A percentile compares a stretch with the other conserved stretches of the same genome.
These are phyloP conservation scores for Bellardia bayeri DNA, from an alignment of 2,888 invertebrate genomes.

Conservation along the genomic window DNA sequence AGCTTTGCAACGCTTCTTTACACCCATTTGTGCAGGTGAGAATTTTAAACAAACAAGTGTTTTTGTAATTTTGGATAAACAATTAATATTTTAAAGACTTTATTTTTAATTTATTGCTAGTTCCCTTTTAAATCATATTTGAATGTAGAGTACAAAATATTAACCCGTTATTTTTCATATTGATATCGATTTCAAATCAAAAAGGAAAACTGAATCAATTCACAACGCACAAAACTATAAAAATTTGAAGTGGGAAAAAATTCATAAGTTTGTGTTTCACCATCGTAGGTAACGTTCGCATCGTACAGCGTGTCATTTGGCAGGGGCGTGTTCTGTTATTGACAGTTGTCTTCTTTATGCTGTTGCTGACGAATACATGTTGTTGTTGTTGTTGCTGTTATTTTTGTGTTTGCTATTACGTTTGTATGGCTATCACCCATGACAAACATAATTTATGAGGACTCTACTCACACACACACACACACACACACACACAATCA, in stretches of 20 bases:
- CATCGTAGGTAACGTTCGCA: constrained; percentile 1
- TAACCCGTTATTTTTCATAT: not conserved
- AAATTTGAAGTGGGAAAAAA: constrained; percentile 8
- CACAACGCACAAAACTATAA: not conserved
- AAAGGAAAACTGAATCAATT: not conserved
- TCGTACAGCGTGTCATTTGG: constrained; percentile 60
- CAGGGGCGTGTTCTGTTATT: constrained; percentile 71
- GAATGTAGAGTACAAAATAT: not conserved
- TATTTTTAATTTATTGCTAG: too few relatives aligned
- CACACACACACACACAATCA: not conserved
- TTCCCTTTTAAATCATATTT: too few relatives aligned
- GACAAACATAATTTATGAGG: constrained; percentile 63
- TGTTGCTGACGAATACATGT: constrained; percentile 61
- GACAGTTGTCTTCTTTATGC: constrained; percentile 61
- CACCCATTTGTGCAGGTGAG: too few relatives aligned
- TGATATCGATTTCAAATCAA: constrained; percentile 32
- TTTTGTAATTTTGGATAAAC: too few relatives aligned
- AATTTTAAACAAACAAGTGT: too few relatives aligned
- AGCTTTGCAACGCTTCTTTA: too few relatives aligned
- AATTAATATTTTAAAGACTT: too few relatives aligned
- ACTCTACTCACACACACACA: not conserved
- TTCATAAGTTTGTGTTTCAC: constrained; percentile 28
- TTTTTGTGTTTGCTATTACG: constrained; percentile 6
- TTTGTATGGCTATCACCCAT: constrained; percentile 35
- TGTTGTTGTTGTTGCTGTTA: constrained; percentile 47